Evolutionary conservation across 2,888 invertebrate genomes (phyloP).

Genomic region (Frankliniella intonsa): DNA sequence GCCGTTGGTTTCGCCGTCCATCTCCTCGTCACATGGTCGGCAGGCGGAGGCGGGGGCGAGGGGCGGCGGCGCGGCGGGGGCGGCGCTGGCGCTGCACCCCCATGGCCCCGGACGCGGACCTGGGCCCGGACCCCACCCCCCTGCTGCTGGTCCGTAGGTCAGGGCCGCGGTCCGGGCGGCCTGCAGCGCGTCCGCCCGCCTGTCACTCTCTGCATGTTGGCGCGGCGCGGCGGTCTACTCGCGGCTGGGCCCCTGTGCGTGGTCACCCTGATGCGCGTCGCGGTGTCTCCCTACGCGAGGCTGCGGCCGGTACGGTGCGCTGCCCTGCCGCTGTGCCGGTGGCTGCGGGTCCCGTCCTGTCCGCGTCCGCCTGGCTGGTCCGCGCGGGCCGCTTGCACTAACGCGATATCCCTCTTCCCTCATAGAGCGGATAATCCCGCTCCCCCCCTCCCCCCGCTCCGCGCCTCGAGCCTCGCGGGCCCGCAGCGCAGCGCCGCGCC

Average conservation of each 20-base stretch:
- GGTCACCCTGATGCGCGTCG: neutral
- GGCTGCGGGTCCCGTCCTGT: neutral
- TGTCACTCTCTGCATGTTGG: too few relatives aligned
- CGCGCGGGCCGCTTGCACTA: constrained; percentile 4
- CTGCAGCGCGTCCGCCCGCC: too few relatives aligned
- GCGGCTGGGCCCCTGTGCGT: neutral
- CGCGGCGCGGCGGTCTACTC: neutral
- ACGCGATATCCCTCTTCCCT: constrained; percentile 21
- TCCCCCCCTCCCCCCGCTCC: neutral
- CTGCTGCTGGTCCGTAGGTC: too few relatives aligned
- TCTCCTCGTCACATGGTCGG: neutral
- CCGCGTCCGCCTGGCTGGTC: neutral
- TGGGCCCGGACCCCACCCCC: too few relatives aligned
- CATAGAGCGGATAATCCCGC: constrained; percentile 22
- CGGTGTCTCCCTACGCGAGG: neutral
- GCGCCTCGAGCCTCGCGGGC: neutral
- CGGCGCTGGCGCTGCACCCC: neutral
- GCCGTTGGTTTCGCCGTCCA: constrained; percentile 11
- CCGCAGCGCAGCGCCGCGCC: neutral
- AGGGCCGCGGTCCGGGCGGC: too few relatives aligned
- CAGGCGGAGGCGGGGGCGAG: neutral
- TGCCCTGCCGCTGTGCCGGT: neutral
- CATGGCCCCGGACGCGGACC: neutral
- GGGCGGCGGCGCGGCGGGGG: neutral
- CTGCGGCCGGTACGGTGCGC: neutral